phyloP scores from a whole-genome alignment of 2,797 vertebrate species.

The Peromyscus eremicus region DNA sequence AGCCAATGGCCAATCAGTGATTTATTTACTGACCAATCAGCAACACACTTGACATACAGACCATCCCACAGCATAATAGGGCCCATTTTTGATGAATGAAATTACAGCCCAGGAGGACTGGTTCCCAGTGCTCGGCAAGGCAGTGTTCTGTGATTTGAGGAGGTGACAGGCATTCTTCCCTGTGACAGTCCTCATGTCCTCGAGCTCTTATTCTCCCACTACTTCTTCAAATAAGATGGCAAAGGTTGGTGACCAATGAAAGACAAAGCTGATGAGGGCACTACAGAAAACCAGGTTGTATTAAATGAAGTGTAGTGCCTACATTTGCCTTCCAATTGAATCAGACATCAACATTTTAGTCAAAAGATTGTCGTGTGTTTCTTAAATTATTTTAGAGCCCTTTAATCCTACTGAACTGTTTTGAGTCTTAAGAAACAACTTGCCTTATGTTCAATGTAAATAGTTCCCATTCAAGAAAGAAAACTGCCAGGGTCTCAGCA shows the following conservation, averaged over 20 bases:
- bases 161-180: not conserved
- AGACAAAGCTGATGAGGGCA: constrained; percentile 42
- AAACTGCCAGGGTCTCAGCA: not conserved
- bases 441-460: constrained; percentile 15
- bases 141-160: not conserved
- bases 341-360: constrained; percentile 61
- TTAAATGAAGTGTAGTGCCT: constrained; percentile 27
- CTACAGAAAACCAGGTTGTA: constrained; percentile 56
- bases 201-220: not conserved
- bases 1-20: too few relatives aligned
- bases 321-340: constrained; percentile 42
- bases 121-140: not conserved
- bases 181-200: not conserved
- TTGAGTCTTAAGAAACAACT: not conserved
- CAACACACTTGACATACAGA: too few relatives aligned
- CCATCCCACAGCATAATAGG: too few relatives aligned
- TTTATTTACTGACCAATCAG: too few relatives aligned
- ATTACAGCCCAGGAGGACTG: not conserved
- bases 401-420: constrained; percentile 35
- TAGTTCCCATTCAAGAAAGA: constrained; percentile 12
- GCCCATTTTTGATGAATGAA: not conserved
- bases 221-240: not conserved
- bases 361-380: constrained; percentile 54
- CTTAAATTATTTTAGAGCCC: constrained; percentile 48
- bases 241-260: constrained; percentile 28